Percentiles rank a stretch among this genome's conserved stretches.
Conservation (phyloP, 2,113 vertebrate species). For the Naja naja region DNA sequence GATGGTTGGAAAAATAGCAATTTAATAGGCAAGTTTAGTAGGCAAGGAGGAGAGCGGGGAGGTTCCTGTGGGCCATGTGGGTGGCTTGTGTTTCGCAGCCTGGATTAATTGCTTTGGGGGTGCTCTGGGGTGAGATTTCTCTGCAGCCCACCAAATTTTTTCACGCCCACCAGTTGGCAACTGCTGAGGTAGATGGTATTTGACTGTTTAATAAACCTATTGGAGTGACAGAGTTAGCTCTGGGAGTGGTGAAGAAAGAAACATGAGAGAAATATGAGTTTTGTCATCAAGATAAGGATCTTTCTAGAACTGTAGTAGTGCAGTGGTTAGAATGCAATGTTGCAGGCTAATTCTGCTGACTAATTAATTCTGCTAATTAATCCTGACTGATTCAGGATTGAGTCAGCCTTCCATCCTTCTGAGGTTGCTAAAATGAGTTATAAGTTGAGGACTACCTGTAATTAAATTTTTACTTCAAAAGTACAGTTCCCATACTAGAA, state of each 20-base stretch:
- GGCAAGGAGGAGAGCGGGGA: too few species aligned
- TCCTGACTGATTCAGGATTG: not conserved
- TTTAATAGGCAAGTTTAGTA: too few species aligned
- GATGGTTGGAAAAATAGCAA: too few species aligned
- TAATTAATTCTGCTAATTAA: too few species aligned
- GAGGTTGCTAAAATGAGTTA: not conserved
- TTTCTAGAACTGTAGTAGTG: not conserved
- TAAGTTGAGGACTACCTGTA: not conserved
- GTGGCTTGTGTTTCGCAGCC: too few species aligned
- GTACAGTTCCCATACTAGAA: not conserved
- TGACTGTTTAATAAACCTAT: not conserved
- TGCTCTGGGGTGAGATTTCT: too few species aligned
- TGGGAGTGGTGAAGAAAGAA: not conserved
- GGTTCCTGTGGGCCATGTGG: too few species aligned
- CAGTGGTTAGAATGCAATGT: not conserved
- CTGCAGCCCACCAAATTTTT: too few species aligned
- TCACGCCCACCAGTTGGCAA: too few species aligned
- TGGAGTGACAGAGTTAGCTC: not conserved
- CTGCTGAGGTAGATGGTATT: not conserved
- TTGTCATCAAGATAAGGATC: not conserved
- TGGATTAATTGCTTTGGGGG: too few species aligned
- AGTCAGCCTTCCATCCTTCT: not conserved
- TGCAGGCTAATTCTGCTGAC: not conserved
- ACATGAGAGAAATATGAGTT: not conserved
- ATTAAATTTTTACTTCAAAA: not conserved